Evolutionary conservation across 2,113 vertebrate species (phyloP).

Genomic region (Leucopternis melanops): DNA sequence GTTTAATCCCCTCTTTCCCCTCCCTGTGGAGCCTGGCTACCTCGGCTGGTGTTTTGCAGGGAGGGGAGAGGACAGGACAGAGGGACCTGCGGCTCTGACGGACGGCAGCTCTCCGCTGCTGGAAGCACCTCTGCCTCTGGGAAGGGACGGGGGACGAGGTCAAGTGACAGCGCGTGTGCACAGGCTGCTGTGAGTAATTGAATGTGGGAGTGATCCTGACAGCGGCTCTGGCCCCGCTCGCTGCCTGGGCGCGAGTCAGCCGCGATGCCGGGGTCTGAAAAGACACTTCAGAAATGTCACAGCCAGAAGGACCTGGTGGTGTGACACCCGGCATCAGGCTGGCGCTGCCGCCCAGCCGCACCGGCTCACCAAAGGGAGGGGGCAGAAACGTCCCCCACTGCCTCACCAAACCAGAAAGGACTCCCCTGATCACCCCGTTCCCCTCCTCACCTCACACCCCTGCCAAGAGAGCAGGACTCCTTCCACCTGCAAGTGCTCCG

Average conservation of each 20-base stretch:
- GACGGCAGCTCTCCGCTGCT: neutral
- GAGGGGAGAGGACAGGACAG: neutral
- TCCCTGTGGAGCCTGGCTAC: neutral
- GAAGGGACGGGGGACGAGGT: neutral
- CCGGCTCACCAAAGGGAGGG: fast-evolving
- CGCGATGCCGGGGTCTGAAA: neutral
- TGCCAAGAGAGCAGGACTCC: neutral
- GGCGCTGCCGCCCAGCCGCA: fast-evolving
- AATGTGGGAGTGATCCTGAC: conserved; percentile 20
- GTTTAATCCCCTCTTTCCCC: neutral
- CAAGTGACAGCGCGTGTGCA: neutral
- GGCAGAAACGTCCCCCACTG: neutral
- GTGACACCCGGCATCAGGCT: neutral
- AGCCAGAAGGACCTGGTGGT: neutral
- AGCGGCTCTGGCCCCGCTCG: neutral
- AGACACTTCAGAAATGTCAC: neutral
- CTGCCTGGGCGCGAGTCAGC: neutral
- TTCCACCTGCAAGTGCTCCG: neutral
- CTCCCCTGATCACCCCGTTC: fast-evolving
- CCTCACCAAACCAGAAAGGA: neutral
- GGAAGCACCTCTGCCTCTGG: neutral
- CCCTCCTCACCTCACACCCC: neutral
- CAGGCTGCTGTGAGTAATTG: neutral
- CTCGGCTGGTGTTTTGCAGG: neutral
- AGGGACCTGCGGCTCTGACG: fast-evolving